phyloP scores from a whole-genome alignment of 1,140 invertebrate species.

The Whitmania pigra region DNA sequence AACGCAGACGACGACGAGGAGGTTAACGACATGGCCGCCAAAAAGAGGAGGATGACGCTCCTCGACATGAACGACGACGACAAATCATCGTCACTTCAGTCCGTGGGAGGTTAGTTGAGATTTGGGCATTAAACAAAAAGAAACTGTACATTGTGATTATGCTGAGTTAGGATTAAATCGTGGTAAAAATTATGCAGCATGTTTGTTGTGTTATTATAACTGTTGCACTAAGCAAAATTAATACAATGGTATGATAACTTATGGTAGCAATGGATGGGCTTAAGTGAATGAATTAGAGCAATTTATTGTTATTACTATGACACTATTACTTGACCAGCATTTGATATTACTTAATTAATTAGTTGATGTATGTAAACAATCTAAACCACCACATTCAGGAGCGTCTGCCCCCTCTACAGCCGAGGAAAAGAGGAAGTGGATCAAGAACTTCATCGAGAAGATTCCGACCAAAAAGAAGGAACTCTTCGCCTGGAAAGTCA shows the following conservation, averaged over 20 bases:
- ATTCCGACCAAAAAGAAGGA: constrained; percentile 94
- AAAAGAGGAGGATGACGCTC: constrained; percentile 59
- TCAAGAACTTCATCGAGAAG: constrained; percentile 91
- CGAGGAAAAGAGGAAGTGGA: constrained; percentile 87
- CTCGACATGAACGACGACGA: constrained; percentile 57
- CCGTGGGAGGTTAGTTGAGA: constrained; percentile 24
- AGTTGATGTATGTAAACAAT: too few relatives aligned
- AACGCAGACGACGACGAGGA: constrained; percentile 80
- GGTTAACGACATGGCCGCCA: constrained; percentile 43
- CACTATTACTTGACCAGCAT: too few relatives aligned
- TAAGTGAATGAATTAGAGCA: too few relatives aligned
- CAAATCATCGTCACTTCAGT: constrained; percentile 44
- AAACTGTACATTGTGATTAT: too few relatives aligned
- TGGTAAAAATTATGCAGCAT: too few relatives aligned
- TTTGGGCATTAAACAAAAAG: not conserved
- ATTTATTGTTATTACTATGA: too few relatives aligned
- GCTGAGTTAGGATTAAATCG: too few relatives aligned
- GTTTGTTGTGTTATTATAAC: too few relatives aligned
- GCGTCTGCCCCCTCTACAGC: constrained; percentile 28
- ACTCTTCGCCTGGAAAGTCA: constrained; percentile 81
- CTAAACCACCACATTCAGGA: constrained; percentile 13
- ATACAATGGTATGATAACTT: too few relatives aligned
- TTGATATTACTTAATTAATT: too few relatives aligned
- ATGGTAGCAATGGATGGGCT: too few relatives aligned
- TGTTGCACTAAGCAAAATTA: too few relatives aligned